These are phyloP conservation scores for Leptobrachium leishanense DNA, from an alignment of 2,113 vertebrate genomes.

Conservation along the genomic window DNA sequence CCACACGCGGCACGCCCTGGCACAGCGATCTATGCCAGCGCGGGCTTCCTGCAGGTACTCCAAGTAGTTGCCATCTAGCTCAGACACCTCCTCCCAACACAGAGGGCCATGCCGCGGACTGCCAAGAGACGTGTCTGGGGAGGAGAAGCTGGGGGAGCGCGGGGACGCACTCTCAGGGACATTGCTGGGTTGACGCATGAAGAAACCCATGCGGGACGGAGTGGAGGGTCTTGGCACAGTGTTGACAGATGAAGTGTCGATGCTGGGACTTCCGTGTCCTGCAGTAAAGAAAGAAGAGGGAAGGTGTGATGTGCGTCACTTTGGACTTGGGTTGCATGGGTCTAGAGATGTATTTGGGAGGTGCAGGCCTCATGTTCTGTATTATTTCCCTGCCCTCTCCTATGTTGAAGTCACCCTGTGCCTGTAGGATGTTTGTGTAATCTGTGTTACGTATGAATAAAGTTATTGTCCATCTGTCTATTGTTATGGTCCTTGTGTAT, in stretches of 20 bases:
- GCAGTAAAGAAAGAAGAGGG: not conserved
- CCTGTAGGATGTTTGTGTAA: too few species aligned
- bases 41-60: constrained; percentile 88
- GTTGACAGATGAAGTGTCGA: constrained; percentile 72
- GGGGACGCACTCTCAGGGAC: constrained; percentile 60
- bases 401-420: too few species aligned
- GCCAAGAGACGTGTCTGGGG: constrained; percentile 54
- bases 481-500: too few species aligned
- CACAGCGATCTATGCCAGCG: constrained; percentile 78
- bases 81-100: constrained; percentile 68
- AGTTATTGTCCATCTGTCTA: too few species aligned
- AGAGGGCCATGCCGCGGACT: constrained; percentile 72
- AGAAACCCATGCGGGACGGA: constrained; percentile 86
- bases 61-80: constrained; percentile 87
- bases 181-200: constrained; percentile 81
- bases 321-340: too few species aligned
- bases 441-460: too few species aligned
- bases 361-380: too few species aligned
- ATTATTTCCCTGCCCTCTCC: too few species aligned
- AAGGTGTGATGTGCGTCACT: too few species aligned
- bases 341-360: too few species aligned
- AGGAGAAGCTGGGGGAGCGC: constrained; percentile 60
- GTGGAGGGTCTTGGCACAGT: constrained; percentile 77
- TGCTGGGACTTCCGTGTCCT: constrained; percentile 80
- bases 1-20: constrained; percentile 86